Evolutionary conservation across 2,797 vertebrate species (phyloP).

Genomic region (Buphagus erythrorhynchus): DNA sequence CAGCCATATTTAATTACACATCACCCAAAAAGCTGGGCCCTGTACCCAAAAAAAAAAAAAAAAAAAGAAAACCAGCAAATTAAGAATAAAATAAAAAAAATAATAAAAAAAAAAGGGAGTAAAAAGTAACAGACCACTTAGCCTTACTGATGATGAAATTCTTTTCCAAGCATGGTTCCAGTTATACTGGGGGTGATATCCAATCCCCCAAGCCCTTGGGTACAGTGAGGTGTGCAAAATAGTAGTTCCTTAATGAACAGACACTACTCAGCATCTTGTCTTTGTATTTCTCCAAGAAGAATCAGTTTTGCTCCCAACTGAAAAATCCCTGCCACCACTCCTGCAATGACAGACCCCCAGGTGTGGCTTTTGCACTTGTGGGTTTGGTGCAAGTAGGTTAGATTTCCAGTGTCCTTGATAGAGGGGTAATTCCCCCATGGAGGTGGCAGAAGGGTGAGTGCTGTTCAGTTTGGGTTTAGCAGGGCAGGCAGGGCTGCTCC

Average conservation of each 20-base stretch:
- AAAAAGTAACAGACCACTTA: background rate
- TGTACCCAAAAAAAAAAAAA: too few relatives aligned
- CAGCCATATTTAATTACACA: background rate
- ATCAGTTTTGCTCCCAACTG: background rate
- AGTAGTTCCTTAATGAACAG: background rate
- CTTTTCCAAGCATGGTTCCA: background rate
- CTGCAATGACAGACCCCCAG: too few relatives aligned
- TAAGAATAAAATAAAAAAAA: background rate
- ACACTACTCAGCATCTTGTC: background rate
- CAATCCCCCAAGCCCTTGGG: background rate
- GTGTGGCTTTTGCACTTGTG: background rate
- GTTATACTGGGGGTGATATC: background rate
- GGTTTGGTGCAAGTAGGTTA: background rate
- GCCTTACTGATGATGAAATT: background rate
- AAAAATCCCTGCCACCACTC: background rate
- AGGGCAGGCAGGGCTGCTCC: background rate
- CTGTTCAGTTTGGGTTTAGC: fast-evolving
- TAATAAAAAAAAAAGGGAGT: background rate
- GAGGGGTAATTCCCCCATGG: fast-evolving
- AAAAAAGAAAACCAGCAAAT: background rate
- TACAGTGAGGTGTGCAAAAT: background rate
- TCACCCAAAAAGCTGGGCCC: background rate
- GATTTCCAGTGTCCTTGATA: background rate
- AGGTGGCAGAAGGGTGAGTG: background rate
- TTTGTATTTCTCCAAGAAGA: background rate